Evolutionary conservation across 1,140 invertebrate species (phyloP), one percentile per base, ranked within the genome.

Genomic region (Euura lappo): DNA sequence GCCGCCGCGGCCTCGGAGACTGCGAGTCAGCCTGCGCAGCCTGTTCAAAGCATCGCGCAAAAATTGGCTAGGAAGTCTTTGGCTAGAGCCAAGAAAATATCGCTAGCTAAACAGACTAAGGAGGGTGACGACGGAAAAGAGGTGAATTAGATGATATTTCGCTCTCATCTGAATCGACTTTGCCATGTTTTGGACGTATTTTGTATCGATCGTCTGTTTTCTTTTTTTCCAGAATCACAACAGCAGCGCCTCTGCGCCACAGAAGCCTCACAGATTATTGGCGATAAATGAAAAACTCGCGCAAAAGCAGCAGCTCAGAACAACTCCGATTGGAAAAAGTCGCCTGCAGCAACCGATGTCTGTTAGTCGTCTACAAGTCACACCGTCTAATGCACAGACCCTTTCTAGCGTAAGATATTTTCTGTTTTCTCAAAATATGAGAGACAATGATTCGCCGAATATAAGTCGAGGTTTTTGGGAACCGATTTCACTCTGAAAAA

Each of bases 51-150:
- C 60, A 60, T 80, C 44, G 68, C 76, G 6, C 81, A 83, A 44
- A 79, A 83, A 77, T 60, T 83, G 45, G 84, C 83, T 4, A 73
- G 84, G 3, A 86, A 86, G 65, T 86, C 85, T 5, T 72, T 85
- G 43, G 83, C 81, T 2, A 86, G 80, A 74, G 84, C 85, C 3
- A 85, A 84, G 47, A 84, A 79, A 65, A 85, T 86, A 69, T 80
- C 83, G 4, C 51, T 81, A 70, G 83, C 77, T 10, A 85, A 80
- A 45, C 75, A 83, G 3, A 73, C 71, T n/a, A 81, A 82, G 42
- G 76, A 80, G 0, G 28, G 44, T 11, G 82, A 85, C 4, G 84
- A 85, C 5, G 67, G 47, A 10, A 84, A 85, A 81, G 84, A 87
- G 76, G 79, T 83, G 11, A 80, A 75, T 51, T 71, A 78, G 75